phyloP scores from a whole-genome alignment of 2,797 vertebrate genomes.

The Danio aesculapii region DNA sequence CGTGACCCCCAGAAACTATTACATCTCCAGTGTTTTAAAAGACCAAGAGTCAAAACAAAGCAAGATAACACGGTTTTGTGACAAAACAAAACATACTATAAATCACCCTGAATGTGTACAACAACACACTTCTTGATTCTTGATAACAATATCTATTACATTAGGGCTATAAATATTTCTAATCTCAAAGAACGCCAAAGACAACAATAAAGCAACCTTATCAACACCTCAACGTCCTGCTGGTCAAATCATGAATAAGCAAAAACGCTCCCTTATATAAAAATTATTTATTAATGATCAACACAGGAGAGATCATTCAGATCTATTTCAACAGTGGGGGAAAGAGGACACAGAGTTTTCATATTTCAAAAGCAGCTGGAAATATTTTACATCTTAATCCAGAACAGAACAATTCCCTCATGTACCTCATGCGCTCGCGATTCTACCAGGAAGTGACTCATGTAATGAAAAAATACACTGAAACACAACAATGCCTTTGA shows the following conservation, averaged over 20 bases:
- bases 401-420: background rate
- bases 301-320: background rate
- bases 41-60: background rate
- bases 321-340: background rate
- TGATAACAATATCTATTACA: conserved; percentile 25
- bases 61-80: background rate
- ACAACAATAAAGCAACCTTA: background rate
- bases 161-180: background rate
- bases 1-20: too few species aligned
- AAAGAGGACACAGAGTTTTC: background rate
- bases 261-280: background rate
- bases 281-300: background rate
- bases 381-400: background rate
- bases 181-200: background rate
- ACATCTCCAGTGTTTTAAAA: too few species aligned
- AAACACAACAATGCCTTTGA: conserved; percentile 1
- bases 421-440: background rate
- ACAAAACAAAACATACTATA: background rate
- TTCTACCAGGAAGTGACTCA: conserved; percentile 5
- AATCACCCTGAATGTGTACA: background rate
- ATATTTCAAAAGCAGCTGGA: background rate
- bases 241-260: background rate
- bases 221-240: background rate
- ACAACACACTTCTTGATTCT: background rate
- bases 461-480: background rate